Conservation (phyloP, 1,140 invertebrate genomes). For the Euura lappo region DNA sequence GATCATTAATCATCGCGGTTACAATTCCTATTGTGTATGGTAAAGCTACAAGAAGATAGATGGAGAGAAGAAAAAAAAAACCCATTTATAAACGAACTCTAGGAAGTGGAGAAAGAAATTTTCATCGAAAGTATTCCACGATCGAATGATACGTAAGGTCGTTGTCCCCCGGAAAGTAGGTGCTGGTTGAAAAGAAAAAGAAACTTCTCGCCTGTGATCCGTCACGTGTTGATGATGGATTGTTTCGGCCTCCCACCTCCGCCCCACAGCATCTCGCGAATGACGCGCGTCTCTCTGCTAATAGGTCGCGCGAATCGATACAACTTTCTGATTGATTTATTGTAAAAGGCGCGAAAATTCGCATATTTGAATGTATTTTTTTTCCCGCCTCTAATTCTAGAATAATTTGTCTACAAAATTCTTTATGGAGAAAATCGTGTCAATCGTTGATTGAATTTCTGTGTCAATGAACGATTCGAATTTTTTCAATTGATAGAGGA, state of each 20-base stretch:
- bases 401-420: too few species aligned
- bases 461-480: too few species aligned
- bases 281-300: not conserved
- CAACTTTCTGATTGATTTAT: too few species aligned
- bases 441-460: too few species aligned
- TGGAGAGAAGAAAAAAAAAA: not conserved
- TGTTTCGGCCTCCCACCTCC: not conserved
- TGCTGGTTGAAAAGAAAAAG: not conserved
- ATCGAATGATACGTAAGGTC: not conserved
- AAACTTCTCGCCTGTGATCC: slow-evolving; percentile 30
- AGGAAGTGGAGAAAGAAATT: not conserved
- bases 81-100: too few species aligned
- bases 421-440: too few species aligned
- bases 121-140: not conserved
- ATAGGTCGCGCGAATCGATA: not conserved
- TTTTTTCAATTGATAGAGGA: too few species aligned
- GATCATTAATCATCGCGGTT: not conserved
- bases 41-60: not conserved
- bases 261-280: not conserved
- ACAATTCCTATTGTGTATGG: too few species aligned
- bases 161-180: not conserved
- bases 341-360: too few species aligned
- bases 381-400: too few species aligned
- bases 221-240: slow-evolving; percentile 1
- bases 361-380: too few species aligned